Evolutionary conservation across 1,140 invertebrate genomes (phyloP), one percentile per base, ranked within the genome.

Genomic region (Ericerus pela): DNA sequence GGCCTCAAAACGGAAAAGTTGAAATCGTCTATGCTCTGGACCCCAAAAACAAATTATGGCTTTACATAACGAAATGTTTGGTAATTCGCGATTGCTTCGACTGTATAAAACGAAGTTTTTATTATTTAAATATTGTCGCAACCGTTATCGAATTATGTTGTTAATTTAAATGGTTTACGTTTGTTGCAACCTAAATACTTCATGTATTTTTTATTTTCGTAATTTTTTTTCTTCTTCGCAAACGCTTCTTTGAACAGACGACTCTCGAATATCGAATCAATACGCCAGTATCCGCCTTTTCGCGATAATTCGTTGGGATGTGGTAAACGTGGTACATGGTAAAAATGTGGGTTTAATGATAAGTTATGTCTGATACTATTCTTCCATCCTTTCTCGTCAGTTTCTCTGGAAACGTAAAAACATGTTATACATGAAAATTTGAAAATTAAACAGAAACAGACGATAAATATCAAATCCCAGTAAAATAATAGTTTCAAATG

Each of bases 301-400:
- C 41, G 41, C 22, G 41, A 47, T 47, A 47, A 47, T 47, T 47
- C 41, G 16, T 47, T 47, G 26, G 41, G 41, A 47, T 24, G 41
- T 47, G 41, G 41, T 47, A 47, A 47, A 47, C 41, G 41, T 47
- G 41, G 41, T 24, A 47, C 41, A 22, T 47, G 41, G 41, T 22
- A 47, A 47, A 47, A 47, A 24, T 47, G 41, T 24, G 41, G 41
- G 20, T 47, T 47, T 22, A 47, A 14, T 14, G 41, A 47, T 47
- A 47, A 22, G 41, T 47, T 47, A 22, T 47, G 41, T 14, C 41
- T 18, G 41, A 47, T 47, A 14, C 41, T 47, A 24, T 47, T 47
- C 26, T 47, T 47, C 41, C 41, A 47, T 22, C 41, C 41, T 47
- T 47, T 47, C 26, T 47, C 41, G 26, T 47, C 41, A 14, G 41